These are phyloP conservation scores for Crax fasciolata DNA, from an alignment of 2,797 vertebrate genomes.

Conservation along the genomic window DNA sequence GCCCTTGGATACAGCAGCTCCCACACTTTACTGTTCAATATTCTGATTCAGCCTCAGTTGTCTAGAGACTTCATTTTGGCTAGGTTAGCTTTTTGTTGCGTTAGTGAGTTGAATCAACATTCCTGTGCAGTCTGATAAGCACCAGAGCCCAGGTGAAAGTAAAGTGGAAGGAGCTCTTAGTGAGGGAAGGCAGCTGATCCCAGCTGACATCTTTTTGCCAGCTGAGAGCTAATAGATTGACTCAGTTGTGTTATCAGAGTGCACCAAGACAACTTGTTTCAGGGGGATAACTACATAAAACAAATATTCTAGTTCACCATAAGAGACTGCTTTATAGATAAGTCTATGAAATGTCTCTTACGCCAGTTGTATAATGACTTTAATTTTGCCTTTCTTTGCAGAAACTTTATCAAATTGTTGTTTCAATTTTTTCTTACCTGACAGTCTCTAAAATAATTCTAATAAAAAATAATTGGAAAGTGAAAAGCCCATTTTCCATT, in stretches of 20 bases:
- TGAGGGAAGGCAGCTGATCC: not conserved
- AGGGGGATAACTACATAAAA: conserved; percentile 6
- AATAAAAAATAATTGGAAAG: not conserved
- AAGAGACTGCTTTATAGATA: conserved; percentile 10
- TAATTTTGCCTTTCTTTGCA: not conserved
- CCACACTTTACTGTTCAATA: not conserved
- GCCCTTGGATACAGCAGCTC: not conserved
- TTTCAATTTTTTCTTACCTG: not conserved
- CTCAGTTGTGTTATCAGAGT: not conserved
- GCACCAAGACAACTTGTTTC: not conserved
- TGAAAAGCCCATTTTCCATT: not conserved
- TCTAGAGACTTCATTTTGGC: not conserved
- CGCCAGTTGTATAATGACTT: not conserved
- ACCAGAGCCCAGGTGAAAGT: not conserved
- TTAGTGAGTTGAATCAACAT: not conserved
- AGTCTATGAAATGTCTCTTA: not conserved
- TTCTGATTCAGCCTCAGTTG: not conserved
- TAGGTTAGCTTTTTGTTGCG: not conserved
- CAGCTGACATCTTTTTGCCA: not conserved
- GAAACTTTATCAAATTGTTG: not conserved
- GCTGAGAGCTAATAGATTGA: conserved; percentile 10
- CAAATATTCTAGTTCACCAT: not conserved
- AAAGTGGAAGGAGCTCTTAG: not conserved
- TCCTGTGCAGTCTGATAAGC: not conserved
- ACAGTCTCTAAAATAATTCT: not conserved